Percentiles rank a stretch among this genome's conserved stretches.
These are phyloP conservation scores for Apodemus speciosus DNA, from an alignment of 2,113 vertebrate species.

Conservation along the genomic window DNA sequence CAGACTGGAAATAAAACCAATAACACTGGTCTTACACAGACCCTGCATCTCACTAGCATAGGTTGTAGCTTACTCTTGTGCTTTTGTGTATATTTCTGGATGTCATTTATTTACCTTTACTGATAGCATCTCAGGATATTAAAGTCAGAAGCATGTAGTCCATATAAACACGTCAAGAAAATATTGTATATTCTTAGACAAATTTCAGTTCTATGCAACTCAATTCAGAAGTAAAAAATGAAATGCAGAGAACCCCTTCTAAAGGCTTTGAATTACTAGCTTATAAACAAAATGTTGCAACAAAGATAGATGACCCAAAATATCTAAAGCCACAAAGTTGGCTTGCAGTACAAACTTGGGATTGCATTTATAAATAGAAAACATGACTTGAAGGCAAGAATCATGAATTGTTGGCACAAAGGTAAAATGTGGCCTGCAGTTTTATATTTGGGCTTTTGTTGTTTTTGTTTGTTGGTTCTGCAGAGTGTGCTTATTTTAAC, in stretches of 20 bases:
- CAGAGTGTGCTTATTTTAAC: neutral
- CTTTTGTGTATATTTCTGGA: neutral
- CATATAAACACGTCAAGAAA: conserved; percentile 5
- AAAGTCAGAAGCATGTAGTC: neutral
- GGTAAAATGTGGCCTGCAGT: conserved; percentile 5
- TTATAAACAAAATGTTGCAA: neutral
- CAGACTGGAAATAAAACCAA: neutral
- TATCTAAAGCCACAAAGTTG: neutral
- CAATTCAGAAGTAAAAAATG: neutral
- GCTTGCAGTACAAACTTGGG: neutral
- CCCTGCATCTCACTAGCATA: neutral
- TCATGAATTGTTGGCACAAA: neutral
- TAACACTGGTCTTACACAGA: neutral
- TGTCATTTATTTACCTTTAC: conserved; percentile 43
- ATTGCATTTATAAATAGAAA: conserved; percentile 25
- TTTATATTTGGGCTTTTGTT: conserved; percentile 32
- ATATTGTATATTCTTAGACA: neutral
- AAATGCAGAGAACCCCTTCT: neutral
- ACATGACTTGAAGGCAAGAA: conserved; percentile 31
- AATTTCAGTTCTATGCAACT: neutral
- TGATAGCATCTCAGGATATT: neutral
- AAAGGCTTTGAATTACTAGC: neutral
- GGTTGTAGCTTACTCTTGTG: neutral
- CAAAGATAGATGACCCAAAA: conserved; percentile 13
- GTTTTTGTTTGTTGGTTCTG: neutral